A percentile compares a stretch with the other conserved stretches of the same genome.
Evolutionary conservation across 92 coral and sea anemone genomes (phyloP).

Genomic region (Palythoa heliodiscus): DNA sequence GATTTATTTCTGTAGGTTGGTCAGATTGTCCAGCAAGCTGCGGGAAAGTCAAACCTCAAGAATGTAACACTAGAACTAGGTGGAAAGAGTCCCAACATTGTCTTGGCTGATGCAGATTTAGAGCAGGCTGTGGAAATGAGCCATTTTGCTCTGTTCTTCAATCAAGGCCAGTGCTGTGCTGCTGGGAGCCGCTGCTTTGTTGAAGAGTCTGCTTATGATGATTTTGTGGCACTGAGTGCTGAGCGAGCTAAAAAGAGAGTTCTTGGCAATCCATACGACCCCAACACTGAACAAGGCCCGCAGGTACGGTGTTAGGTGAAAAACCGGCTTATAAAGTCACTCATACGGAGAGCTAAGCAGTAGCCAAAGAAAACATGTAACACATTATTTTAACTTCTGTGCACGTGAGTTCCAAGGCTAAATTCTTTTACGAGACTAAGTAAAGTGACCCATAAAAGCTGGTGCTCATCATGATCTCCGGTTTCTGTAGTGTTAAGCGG

Average conservation of each 20-base stretch:
- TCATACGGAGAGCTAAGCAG: too few relatives aligned
- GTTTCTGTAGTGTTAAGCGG: too few relatives aligned
- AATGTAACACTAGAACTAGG: constrained; percentile 93
- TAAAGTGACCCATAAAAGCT: too few relatives aligned
- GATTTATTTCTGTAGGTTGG: constrained; percentile 59
- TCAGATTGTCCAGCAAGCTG: constrained; percentile 81
- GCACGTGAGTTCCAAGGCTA: too few relatives aligned
- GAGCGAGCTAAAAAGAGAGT: constrained; percentile 75
- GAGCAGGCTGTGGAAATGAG: constrained; percentile 85
- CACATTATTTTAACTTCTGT: too few relatives aligned
- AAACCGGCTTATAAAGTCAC: too few relatives aligned
- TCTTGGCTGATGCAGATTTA: constrained; percentile 87
- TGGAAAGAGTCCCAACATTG: constrained; percentile 97
- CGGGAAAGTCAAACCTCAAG: constrained; percentile 86
- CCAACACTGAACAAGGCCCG: constrained; percentile 93
- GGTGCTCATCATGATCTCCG: too few relatives aligned
- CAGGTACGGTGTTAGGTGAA: constrained; percentile 61
- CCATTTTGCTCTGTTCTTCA: constrained; percentile 93
- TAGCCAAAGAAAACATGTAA: too few relatives aligned
- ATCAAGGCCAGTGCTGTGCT: constrained; percentile 97
- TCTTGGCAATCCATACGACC: constrained; percentile 86
- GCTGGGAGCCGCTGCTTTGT: constrained; percentile 96
- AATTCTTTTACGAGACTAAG: too few relatives aligned
- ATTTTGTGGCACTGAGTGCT: constrained; percentile 85
- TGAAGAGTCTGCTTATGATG: constrained; percentile 90